Base-by-base conservation (phyloP, 2,888 invertebrate species). In the Melieria picta region DNA sequence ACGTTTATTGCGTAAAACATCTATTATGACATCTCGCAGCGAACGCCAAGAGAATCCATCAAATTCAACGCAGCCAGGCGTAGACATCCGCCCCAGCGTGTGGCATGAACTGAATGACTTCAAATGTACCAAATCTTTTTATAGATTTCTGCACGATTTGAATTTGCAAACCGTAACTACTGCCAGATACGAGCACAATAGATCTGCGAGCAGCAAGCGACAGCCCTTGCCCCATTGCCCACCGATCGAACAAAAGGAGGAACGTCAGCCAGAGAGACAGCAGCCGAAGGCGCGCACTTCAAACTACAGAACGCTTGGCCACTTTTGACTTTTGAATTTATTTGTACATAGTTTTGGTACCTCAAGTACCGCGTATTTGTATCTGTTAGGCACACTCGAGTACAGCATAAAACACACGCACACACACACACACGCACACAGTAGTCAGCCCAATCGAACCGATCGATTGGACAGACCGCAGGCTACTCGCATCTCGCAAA, bases 111-210 rank as follows among this genome's bases (percentile, higher is more conserved):
- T 58, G 58, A 58, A 13, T 58, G 11, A 7, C 30, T n/a, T 16
- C 10, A 58, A 11, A 10, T 58, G 30, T 42, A 60, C 47, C 47
- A 63, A 64, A 58, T 82, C 81, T 82, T 82, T 81, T 81, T 81
- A 78, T 81, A 81, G 82, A 81, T 80, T 81, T 81, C 82, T 76
- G 78, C 81, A 80, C 80, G 78, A 78, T 79, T 76, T 78, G 78
- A 76, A 78, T 78, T 79, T 80, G 78, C 79, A 74, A 79, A 68
- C 45, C 79, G 75, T 78, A 79, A 78, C 78, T 76, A 78, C 76
- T 79, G 80, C 80, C 80, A 77, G 78, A 48, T 65, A 78, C 74
- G 66, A 71, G 43, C 43, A 60, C 7, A 60, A 74, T 72, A 72
- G 65, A 65, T 72, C 58, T 45, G 50, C 42, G 30, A 42, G 50